These are phyloP conservation scores for Abrostola triplasia DNA, from an alignment of 2,888 invertebrate species.

Conservation along the genomic window DNA sequence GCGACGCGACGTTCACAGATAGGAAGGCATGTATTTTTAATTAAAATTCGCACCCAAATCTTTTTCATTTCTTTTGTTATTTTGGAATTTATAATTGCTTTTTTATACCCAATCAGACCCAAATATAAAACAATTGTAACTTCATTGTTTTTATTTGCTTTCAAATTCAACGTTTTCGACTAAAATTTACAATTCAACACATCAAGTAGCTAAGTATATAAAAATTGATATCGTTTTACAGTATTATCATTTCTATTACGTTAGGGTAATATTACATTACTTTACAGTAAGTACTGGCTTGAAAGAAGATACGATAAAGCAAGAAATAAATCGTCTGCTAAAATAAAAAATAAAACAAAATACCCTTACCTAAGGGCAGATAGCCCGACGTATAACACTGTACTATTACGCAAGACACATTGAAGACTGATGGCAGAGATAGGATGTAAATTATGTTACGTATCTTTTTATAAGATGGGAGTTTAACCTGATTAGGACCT, in stretches of 20 bases:
- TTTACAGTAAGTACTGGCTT: too few relatives aligned
- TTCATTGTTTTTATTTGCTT: not conserved
- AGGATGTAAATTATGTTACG: conserved; percentile 50
- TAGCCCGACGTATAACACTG: conserved; percentile 45
- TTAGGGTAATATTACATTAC: too few relatives aligned
- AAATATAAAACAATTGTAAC: conserved; percentile 9
- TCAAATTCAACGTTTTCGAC: too few relatives aligned
- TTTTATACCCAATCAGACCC: conserved; percentile 26
- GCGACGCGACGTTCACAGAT: conserved; percentile 22
- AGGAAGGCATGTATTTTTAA: conserved; percentile 34
- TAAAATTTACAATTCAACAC: too few relatives aligned
- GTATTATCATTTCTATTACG: too few relatives aligned
- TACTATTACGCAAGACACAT: conserved; percentile 50
- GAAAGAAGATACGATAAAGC: conserved; percentile 2
- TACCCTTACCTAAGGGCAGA: conserved; percentile 32
- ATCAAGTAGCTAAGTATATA: too few relatives aligned
- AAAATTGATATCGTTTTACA: too few relatives aligned
- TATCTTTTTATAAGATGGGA: conserved; percentile 39
- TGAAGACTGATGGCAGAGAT: conserved; percentile 43
- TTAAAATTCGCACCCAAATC: conserved; percentile 40
- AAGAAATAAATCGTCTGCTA: conserved; percentile 50
- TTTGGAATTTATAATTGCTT: conserved; percentile 28
- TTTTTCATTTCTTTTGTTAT: conserved; percentile 37
- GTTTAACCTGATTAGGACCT: conserved; percentile 40
- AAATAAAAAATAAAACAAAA: conserved; percentile 53